Conservation (phyloP, 2,797 vertebrate species). For the Pangasius larnaudii region DNA sequence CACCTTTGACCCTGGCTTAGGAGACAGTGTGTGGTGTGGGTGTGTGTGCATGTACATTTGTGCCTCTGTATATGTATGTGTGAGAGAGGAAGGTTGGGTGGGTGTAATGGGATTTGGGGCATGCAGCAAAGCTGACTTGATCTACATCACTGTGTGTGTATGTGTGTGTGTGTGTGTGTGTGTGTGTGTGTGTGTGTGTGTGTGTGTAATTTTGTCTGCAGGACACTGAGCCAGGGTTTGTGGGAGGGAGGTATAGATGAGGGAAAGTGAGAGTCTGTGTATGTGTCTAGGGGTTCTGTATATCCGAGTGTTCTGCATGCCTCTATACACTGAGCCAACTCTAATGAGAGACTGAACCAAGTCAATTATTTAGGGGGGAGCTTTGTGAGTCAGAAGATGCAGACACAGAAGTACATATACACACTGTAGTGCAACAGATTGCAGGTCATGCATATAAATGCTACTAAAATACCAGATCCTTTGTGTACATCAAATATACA, state of each 20-base stretch:
- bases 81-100: constrained; percentile 64
- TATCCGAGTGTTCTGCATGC: constrained; percentile 60
- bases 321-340: constrained; percentile 79
- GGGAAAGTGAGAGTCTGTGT: constrained; percentile 66
- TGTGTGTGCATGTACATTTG: constrained; percentile 58
- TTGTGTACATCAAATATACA: not conserved
- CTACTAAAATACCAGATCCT: constrained; percentile 14
- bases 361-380: constrained; percentile 80
- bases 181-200: constrained; percentile 49
- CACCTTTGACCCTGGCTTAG: constrained; percentile 75
- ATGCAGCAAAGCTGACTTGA: constrained; percentile 55
- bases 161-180: constrained; percentile 32
- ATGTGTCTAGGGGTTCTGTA: constrained; percentile 54
- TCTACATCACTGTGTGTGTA: constrained; percentile 40
- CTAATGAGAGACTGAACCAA: constrained; percentile 74
- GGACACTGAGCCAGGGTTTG: constrained; percentile 53
- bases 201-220: constrained; percentile 37
- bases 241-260: constrained; percentile 54
- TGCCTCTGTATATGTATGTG: not conserved
- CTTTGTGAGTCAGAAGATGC: constrained; percentile 29
- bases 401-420: constrained; percentile 20
- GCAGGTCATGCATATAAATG: not conserved
- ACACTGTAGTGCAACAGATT: constrained; percentile 19
- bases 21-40: constrained; percentile 65
- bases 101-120: constrained; percentile 75